Evolutionary conservation across 64 coral and sea anemone species (phyloP).

Genomic region (Pocillopora damicornis): DNA sequence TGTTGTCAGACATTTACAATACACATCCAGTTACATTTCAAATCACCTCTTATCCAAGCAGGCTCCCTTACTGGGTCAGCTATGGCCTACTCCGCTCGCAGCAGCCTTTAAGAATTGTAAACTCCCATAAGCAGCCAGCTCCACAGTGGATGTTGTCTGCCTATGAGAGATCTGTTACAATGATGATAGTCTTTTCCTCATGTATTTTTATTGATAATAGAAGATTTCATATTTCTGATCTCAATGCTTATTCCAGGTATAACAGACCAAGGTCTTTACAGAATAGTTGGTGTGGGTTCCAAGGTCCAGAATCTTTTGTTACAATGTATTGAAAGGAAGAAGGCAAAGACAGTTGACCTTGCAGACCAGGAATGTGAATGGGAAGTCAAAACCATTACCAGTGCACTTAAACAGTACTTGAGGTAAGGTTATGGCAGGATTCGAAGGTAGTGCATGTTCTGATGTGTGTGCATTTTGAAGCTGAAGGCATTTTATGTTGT

Average conservation of each 20-base stretch:
- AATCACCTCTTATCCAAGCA: too few relatives aligned
- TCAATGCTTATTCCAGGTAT: slow-evolving; percentile 52
- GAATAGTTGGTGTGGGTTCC: slow-evolving; percentile 95
- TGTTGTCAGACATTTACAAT: too few relatives aligned
- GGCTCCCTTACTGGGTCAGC: too few relatives aligned
- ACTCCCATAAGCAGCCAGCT: too few relatives aligned
- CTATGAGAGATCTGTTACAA: too few relatives aligned
- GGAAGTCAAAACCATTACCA: slow-evolving; percentile 93
- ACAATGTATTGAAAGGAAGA: slow-evolving; percentile 84
- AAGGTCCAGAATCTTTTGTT: slow-evolving; percentile 94
- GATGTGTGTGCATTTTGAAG: not conserved
- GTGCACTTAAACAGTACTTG: slow-evolving; percentile 82
- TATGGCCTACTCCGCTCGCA: too few relatives aligned
- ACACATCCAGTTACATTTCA: too few relatives aligned
- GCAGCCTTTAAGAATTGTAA: too few relatives aligned
- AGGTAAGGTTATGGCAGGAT: slow-evolving; percentile 30
- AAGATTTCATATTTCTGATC: not conserved
- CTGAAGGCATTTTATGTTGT: too few relatives aligned
- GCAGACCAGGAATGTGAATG: slow-evolving; percentile 61
- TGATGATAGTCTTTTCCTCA: too few relatives aligned
- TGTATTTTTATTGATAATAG: too few relatives aligned
- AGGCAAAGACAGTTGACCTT: slow-evolving; percentile 48
- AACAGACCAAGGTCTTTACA: slow-evolving; percentile 94
- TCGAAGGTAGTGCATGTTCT: not conserved
- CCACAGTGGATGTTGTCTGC: too few relatives aligned